Evolutionary conservation across 1,140 invertebrate genomes (phyloP).

Genomic region (Hestina assimilis): DNA sequence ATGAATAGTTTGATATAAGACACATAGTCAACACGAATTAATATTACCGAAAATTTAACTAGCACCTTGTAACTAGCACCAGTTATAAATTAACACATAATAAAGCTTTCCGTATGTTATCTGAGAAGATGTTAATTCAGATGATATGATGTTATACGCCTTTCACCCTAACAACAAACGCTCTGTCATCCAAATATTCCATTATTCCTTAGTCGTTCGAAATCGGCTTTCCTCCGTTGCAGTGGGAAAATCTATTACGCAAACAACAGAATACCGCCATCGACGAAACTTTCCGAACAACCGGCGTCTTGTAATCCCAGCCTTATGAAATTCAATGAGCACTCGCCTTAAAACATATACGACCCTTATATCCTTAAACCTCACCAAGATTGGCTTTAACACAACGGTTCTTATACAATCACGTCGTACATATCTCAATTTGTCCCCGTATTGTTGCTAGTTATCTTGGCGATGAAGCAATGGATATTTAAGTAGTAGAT

Average conservation of each 20-base stretch:
- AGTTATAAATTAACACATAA: no score
- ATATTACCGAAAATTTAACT: no score
- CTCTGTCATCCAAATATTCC: background rate
- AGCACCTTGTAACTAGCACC: no score
- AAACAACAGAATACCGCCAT: slow-evolving; percentile 24
- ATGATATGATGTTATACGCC: no score
- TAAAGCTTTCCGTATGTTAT: no score
- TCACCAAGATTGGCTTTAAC: background rate
- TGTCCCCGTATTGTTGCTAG: background rate
- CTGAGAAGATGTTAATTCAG: no score
- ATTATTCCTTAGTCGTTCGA: background rate
- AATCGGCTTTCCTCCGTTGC: slow-evolving; percentile 16
- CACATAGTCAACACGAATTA: no score
- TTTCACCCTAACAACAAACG: background rate
- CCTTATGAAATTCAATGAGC: slow-evolving; percentile 32
- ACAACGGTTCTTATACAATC: background rate
- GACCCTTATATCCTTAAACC: slow-evolving; percentile 1
- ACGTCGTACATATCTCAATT: slow-evolving; percentile 1
- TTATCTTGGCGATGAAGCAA: background rate
- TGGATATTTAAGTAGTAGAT: background rate
- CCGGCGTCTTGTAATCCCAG: slow-evolving; percentile 24
- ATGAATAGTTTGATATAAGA: no score
- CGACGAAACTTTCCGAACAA: slow-evolving; percentile 24
- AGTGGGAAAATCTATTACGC: slow-evolving; percentile 24
- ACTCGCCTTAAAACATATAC: slow-evolving; percentile 27